Base-by-base conservation (phyloP, 2,113 vertebrate genomes). In the Apteryx mantelli region DNA sequence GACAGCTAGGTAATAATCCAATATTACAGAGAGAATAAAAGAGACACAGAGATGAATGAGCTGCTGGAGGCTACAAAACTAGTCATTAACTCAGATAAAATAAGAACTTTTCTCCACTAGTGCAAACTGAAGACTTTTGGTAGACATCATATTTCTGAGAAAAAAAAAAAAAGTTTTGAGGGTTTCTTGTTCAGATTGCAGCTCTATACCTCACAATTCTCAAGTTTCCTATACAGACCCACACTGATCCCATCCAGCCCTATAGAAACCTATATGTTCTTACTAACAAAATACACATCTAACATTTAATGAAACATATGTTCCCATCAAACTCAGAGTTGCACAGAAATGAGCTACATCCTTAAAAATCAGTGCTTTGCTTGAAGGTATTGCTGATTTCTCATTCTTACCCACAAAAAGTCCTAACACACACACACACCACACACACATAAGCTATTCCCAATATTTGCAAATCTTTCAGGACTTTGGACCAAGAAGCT, bases 201-300 rank as follows among this genome's bases (percentile, higher is more conserved):
- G 38, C 66, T 65, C 30, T 66, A 56, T 36, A 11, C 3, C 28
- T 76, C 25, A 64, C 18, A 76, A 8, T 61, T 73, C 60, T 55
- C 25, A 48, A 28, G 19, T 60, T 68, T 64, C 12, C 66, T 58
- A 42, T 17, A 28, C 38, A 68, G 32, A 78, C 7, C 28, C n/a
- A 56, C n/a, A 15, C 38, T 78, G 34, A n/a, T 60, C 44, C 64
- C 24, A 75, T n/a, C 38, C 61, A 58, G 46, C n/a, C 71, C 60
- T 40, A 25, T 0, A 82, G 56, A 82, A 90, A 88, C 24, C 65
- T 32, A 11, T 13, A 15, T 0, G 0, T 46, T 93, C 52, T 76
- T 48, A 52, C 28, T 61, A 65, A 56, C 5, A 60, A 73, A 86
- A 82, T 24, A 56, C 19, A 28, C 1, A 3, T 36, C 52, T 65